Base-by-base conservation (phyloP, 2,113 vertebrate species). In the Menidia beryllina region DNA sequence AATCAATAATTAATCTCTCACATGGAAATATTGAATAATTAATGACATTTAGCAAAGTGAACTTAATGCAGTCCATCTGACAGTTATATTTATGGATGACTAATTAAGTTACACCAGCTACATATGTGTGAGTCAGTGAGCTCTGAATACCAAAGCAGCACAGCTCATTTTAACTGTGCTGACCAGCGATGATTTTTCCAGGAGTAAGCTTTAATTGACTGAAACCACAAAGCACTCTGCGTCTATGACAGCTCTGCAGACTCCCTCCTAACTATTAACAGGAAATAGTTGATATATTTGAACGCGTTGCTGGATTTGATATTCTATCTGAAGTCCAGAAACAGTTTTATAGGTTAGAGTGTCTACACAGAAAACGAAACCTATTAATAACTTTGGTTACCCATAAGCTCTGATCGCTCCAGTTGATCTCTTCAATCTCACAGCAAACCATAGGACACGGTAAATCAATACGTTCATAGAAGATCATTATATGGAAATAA, bases 1-100 rank as follows among this genome's bases (percentile, higher is more conserved):
- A 4, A 83, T 88, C 47, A 83, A 88, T 87, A 81, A 81, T 79
- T 86, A 23, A 87, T 63, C n/a, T 72, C 58, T 50, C 20, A 39
- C 20, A 66, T 70, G 45, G 63, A 71, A 70, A 70, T n/a, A 45
- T 48, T 81, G 39, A 86, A 91, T 87, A 75, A 79, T 88, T 51
- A 3, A 88, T 47, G 24, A 48, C 54, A 39, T 13, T 56, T 27
- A 17, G 36, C 77, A 62, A 63, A 82, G 58, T 21, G 58, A 76
- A 60, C 81, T 77, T 65, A 83, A 81, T 81, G 79, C 63, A 57
- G 64, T 54, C 72, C 27, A 61, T 43, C 45, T 70, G 69, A 75
- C 70, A 58, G n/a, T 12, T 19, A 58, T 69, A 80, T 63, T 58
- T 61, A 82, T 49, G 36, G 54, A 50, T 55, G 65, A 60, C 58